Base-by-base conservation (phyloP, 2,888 invertebrate species). In the Meteorus cinctellus region DNA sequence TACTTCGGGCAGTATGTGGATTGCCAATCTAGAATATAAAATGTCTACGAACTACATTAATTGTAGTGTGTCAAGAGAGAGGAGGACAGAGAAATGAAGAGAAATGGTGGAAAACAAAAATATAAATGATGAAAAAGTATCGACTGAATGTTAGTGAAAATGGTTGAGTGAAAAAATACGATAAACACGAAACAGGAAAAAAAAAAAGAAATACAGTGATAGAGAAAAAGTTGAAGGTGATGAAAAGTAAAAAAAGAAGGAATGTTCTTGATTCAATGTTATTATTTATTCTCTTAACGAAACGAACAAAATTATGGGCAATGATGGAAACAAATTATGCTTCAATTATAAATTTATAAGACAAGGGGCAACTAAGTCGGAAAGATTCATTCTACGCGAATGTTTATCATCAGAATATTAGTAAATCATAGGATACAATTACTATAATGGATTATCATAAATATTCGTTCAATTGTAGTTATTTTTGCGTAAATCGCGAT, bases 211-310 rank as follows among this genome's bases (percentile, higher is more conserved):
- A 80, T 83, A 82, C 82, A 82, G 83, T 84, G 83, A 85, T 85
- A 82, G 2, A 31, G 16, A 14, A 29, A 16, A 86, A 79, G 82
- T 84, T 82, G 82, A 82, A 85, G 82, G 84, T 84, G 85, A 65
- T 65, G 55, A 51, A 65, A 72, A 31, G 29, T 3, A 62, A 34
- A 16, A n/a, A 16, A 1, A 16, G 16, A n/a, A 31, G 65, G 65
- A 16, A 88, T 85, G 86, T 85, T 87, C 88, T 86, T 86, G 85
- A 88, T 88, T 88, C 88, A 88, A 88, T 88, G 87, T 88, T 88
- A 88, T 85, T 88, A 88, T 88, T 88, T 88, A 88, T 88, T 88
- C 88, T 88, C 87, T 88, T 86, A 87, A 86, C 84, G 84, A 83
- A 83, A 82, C 82, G 82, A 81, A 81, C 88, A 84, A 81, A 78